phyloP scores from a whole-genome alignment of 2,888 invertebrate species.

The Neuroscelio doddi region DNA sequence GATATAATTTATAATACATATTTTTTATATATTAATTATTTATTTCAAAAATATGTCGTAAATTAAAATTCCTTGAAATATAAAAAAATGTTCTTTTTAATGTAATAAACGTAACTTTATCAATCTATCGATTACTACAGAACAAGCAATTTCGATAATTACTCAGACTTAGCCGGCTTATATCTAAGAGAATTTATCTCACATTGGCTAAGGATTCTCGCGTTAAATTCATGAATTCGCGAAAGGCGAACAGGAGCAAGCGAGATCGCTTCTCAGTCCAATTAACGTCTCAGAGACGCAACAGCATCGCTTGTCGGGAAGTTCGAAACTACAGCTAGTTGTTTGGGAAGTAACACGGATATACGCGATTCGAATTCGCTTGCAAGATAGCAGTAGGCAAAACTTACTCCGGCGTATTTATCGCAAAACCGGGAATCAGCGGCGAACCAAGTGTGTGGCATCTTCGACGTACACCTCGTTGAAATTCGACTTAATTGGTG shows the following conservation, averaged over 20 bases:
- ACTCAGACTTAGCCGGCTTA: constrained; percentile 22
- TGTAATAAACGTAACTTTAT: no score
- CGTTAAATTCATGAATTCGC: constrained; percentile 37
- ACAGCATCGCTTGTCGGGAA: constrained; percentile 30
- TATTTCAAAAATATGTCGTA: no score
- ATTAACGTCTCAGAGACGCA: constrained; percentile 42
- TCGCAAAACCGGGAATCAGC: constrained; percentile 19
- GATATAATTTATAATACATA: no score
- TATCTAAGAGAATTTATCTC: constrained; percentile 22
- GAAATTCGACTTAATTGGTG: constrained; percentile 25
- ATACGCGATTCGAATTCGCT: constrained; percentile 40
- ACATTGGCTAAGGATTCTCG: constrained; percentile 38
- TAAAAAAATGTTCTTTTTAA: no score
- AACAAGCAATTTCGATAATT: constrained; percentile 14
- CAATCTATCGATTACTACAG: no score
- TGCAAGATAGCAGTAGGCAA: constrained; percentile 34
- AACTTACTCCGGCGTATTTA: constrained; percentile 38
- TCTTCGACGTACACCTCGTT: neutral
- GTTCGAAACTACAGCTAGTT: constrained; percentile 44
- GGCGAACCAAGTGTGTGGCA: constrained; percentile 19
- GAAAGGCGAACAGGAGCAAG: neutral
- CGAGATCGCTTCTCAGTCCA: constrained; percentile 35
- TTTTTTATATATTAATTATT: no score
- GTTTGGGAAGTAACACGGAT: constrained; percentile 36
- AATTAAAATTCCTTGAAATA: no score